Base-by-base conservation (phyloP, 2,888 invertebrate species). In the Nycteola revayana region DNA sequence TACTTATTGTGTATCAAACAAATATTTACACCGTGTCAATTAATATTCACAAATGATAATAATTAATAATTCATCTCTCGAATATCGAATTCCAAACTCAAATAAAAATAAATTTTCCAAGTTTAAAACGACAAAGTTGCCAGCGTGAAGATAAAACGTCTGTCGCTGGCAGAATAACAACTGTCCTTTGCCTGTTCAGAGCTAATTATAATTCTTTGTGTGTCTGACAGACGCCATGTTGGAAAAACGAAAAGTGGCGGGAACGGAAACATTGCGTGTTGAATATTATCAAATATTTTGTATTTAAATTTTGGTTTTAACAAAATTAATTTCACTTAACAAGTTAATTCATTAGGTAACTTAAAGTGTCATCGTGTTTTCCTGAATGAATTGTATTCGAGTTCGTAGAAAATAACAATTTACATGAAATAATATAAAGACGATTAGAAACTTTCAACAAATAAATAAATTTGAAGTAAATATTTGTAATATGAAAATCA, bases 161-260 rank as follows among this genome's bases (percentile, higher is more conserved):
- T 41, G 57, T 52, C 49, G 42, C 24, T 28, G n/a, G 6, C 49
- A 41, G 52, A 44, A 25, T 37, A 33, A 33, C 36, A 36, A 34
- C 21, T 23, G 31, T 28, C 26, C 33, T 23, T 24, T 24, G 9
- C 9, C 9, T 24, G 21, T 7, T 33, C 31, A 36, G 14, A 40
- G 45, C 50, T 58, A 58, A 58, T 59, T 58, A 59, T 50, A 18
- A 58, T 58, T 58, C 57, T 53, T 58, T 59, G 48, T 59, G 57
- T 49, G 52, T 43, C 7, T 58, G 59, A 55, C 57, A 55, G 25
- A 35, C 34, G 44, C 28, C 40, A 44, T 42, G 36, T 44, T 39
- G 31, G 27, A 35, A 37, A 38, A 7, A 21, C n/a, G 21, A 7
- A 21, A 21, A 21, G 4, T n/a, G 21, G 21, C 21, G 21, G 21